A percentile compares a stretch with the other conserved stretches of the same genome.
These are phyloP conservation scores for Heliconius sara DNA, from an alignment of 2,888 invertebrate genomes.

Conservation along the genomic window DNA sequence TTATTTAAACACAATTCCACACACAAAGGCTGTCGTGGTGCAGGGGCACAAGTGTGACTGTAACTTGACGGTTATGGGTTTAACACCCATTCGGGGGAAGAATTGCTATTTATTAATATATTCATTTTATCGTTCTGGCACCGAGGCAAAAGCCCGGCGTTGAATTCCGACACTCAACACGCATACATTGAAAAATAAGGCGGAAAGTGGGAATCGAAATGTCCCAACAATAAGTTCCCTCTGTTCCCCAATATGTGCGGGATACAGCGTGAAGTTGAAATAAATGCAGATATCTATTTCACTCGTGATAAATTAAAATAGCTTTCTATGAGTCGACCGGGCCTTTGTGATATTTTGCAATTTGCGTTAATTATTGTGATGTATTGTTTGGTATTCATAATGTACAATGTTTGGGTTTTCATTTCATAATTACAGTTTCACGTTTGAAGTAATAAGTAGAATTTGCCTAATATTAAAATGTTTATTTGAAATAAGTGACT, in stretches of 20 bases:
- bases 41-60: no score
- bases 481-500: background rate
- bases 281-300: background rate
- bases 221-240: no score
- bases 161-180: no score
- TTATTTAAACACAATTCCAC: slow-evolving; percentile 17
- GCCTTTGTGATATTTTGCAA: slow-evolving; percentile 16
- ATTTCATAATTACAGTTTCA: slow-evolving; percentile 14
- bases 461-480: slow-evolving; percentile 6
- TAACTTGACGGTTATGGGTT: no score
- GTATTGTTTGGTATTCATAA: slow-evolving; percentile 14
- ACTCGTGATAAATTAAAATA: background rate
- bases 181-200: no score
- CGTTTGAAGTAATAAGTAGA: slow-evolving; percentile 5
- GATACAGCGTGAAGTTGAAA: no score
- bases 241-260: no score
- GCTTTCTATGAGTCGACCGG: slow-evolving; percentile 1
- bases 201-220: no score
- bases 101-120: no score
- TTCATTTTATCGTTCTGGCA: no score
- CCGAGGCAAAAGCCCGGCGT: no score
- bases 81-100: no score
- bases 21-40: background rate
- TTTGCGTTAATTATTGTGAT: slow-evolving; percentile 14
- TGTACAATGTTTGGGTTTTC: slow-evolving; percentile 8